Evolutionary conservation across 2,797 vertebrate genomes (phyloP).

Genomic region (Sebastes iracundus): DNA sequence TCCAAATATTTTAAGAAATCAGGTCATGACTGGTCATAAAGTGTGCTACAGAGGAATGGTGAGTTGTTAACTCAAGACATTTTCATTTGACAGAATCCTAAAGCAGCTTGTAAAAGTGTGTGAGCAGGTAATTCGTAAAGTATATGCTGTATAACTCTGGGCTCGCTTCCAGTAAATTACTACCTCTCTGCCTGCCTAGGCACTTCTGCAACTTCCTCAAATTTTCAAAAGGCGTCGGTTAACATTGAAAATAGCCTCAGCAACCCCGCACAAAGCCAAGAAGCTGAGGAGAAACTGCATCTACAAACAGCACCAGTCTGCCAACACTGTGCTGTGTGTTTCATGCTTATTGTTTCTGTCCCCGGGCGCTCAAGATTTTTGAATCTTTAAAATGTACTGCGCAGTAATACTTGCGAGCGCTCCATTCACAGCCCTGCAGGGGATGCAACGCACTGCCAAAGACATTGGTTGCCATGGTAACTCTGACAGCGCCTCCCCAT

Average conservation of each 20-base stretch:
- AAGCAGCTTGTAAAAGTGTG: constrained; percentile 53
- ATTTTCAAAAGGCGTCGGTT: constrained; percentile 26
- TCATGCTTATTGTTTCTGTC: constrained; percentile 57
- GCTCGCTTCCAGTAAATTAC: constrained; percentile 47
- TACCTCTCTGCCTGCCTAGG: constrained; percentile 18
- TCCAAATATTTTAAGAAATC: constrained; percentile 25
- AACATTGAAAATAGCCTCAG: constrained; percentile 34
- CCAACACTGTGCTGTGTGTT: constrained; percentile 25
- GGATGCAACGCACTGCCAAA: constrained; percentile 54
- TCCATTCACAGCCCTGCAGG: constrained; percentile 55
- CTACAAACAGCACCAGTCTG: background rate
- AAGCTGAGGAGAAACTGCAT: constrained; percentile 9
- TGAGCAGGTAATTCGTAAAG: constrained; percentile 37
- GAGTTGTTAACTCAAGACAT: constrained; percentile 42
- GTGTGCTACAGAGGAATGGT: constrained; percentile 11
- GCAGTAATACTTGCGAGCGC: constrained; percentile 31
- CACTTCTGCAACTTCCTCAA: constrained; percentile 42
- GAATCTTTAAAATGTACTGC: constrained; percentile 61
- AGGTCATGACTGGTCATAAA: constrained; percentile 27
- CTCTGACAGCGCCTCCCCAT: constrained; percentile 55
- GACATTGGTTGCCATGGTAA: constrained; percentile 63
- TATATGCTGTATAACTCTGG: constrained; percentile 23
- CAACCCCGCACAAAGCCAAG: background rate
- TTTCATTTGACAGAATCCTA: constrained; percentile 54
- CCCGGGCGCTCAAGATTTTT: constrained; percentile 34